These are phyloP conservation scores for Cecidostiba fungosa DNA, from an alignment of 2,888 invertebrate genomes.

Conservation along the genomic window DNA sequence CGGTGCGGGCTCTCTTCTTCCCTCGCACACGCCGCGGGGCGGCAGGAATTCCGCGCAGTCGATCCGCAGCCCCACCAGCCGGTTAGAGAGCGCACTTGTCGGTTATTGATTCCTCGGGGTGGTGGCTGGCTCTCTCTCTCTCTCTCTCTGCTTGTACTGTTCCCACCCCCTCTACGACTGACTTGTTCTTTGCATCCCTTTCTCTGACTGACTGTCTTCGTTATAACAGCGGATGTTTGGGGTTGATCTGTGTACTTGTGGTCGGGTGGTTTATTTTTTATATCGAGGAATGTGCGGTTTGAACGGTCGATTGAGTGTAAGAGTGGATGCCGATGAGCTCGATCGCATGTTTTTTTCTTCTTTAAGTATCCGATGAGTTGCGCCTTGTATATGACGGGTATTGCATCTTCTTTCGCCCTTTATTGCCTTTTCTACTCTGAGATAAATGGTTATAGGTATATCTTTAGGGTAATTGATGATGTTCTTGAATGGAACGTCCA, in stretches of 20 bases:
- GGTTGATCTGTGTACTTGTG: background rate
- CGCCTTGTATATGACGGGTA: background rate
- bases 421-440: background rate
- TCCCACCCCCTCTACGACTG: background rate
- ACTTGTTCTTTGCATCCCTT: constrained; percentile 38
- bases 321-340: background rate
- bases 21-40: constrained; percentile 45
- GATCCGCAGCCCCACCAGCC: constrained; percentile 65
- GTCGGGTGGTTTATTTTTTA: background rate
- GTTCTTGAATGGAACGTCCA: background rate
- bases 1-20: constrained; percentile 14
- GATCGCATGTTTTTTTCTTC: background rate
- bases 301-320: background rate
- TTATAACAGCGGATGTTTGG: background rate
- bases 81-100: constrained; percentile 73
- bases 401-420: background rate
- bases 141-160: constrained; percentile 6
- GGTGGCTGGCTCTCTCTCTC: constrained; percentile 51
- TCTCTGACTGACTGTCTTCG: constrained; percentile 3
- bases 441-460: background rate
- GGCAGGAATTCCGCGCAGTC: constrained; percentile 41
- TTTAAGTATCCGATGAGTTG: background rate
- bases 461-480: background rate
- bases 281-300: background rate
- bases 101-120: constrained; percentile 80